Evolutionary conservation across 2,797 vertebrate species (phyloP).

Genomic region (Peromyscus eremicus): DNA sequence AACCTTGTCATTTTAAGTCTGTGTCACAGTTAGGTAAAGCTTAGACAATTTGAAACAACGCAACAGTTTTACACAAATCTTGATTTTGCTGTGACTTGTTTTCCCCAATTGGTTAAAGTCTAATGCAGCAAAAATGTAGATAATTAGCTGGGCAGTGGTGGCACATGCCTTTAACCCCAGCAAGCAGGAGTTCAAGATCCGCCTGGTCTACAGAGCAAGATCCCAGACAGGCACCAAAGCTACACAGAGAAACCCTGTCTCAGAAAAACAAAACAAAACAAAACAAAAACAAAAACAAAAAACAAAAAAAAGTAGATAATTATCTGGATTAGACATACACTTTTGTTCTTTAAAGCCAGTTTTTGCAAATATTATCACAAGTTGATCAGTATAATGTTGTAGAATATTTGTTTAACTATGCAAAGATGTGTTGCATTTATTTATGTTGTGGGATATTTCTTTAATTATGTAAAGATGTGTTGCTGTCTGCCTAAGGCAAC

Average conservation of each 20-base stretch:
- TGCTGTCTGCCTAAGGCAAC: background rate
- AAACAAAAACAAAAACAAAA: too few species aligned
- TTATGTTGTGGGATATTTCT: background rate
- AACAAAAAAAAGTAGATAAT: background rate
- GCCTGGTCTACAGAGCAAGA: too few species aligned
- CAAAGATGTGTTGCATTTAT: background rate
- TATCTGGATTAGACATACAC: background rate
- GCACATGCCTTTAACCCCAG: too few species aligned
- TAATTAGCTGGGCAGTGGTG: background rate
- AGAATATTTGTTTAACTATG: background rate
- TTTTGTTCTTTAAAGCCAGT: background rate
- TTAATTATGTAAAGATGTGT: too few species aligned
- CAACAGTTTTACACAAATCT: background rate
- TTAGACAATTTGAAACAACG: background rate
- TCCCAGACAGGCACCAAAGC: too few species aligned
- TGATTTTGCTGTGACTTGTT: background rate
- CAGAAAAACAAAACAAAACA: too few species aligned
- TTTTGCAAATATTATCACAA: background rate
- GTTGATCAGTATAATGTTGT: background rate
- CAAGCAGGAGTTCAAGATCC: too few species aligned
- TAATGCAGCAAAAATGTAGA: background rate
- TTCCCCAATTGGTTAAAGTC: background rate
- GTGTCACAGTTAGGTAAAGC: background rate
- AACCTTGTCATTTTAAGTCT: background rate
- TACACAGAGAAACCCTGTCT: too few species aligned